A percentile compares a stretch with the other conserved stretches of the same genome.
Evolutionary conservation across 1,140 invertebrate genomes (phyloP).

Genomic region (Rhyacophila brunnea): DNA sequence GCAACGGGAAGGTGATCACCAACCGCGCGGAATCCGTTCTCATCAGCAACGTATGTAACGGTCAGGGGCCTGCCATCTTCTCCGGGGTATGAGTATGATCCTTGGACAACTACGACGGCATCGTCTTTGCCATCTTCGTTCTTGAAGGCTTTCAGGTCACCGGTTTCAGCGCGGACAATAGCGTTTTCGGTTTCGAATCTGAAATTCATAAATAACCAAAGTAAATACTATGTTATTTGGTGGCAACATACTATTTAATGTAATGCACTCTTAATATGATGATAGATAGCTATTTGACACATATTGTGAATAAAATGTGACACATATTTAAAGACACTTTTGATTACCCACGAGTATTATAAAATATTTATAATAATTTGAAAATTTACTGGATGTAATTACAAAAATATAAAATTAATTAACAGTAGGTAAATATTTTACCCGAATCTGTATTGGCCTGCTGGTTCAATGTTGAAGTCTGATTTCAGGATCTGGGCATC

Average conservation of each 20-base stretch:
- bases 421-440: too few species aligned
- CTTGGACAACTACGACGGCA: conserved; percentile 41
- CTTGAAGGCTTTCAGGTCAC: conserved; percentile 41
- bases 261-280: too few species aligned
- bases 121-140: conserved; percentile 50
- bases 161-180: conserved; percentile 39
- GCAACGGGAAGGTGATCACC: conserved; percentile 71
- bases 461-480: conserved; percentile 10
- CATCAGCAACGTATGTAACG: conserved; percentile 74
- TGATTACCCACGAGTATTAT: too few species aligned
- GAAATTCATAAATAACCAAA: too few species aligned
- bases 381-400: too few species aligned
- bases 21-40: conserved; percentile 73
- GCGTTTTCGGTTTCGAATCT: conserved; percentile 47
- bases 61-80: conserved; percentile 68
- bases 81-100: conserved; percentile 62
- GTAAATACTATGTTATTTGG: too few species aligned
- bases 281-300: too few species aligned
- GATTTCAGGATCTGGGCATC: conserved; percentile 6
- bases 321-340: too few species aligned
- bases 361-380: too few species aligned
- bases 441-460: conserved; percentile 9
- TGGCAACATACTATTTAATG: too few species aligned
- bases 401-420: too few species aligned
- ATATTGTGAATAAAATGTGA: too few species aligned